These are phyloP conservation scores for Propithecus perrieri DNA, from an alignment of 2,797 vertebrate genomes.

Conservation along the genomic window DNA sequence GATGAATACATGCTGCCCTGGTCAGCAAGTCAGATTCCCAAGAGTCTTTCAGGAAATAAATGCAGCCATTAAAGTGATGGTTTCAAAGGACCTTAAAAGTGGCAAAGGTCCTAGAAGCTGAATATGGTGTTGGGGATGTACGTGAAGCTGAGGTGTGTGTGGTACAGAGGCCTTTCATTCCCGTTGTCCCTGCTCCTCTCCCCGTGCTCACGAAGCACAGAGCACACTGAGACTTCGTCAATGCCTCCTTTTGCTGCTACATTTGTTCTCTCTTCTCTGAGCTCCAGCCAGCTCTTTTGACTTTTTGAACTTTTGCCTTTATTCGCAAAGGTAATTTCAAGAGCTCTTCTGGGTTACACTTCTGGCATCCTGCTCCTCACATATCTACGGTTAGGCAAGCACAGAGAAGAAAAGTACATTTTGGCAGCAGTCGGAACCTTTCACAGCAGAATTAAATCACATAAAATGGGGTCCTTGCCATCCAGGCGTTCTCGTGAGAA, in stretches of 20 bases:
- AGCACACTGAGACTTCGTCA: neutral
- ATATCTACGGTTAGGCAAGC: conserved; percentile 12
- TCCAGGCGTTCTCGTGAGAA: conserved; percentile 6
- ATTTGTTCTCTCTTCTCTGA: neutral
- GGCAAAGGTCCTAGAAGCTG: neutral
- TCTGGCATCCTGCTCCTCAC: neutral
- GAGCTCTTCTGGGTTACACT: conserved; percentile 41
- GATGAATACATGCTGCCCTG: neutral
- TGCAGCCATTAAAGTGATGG: neutral
- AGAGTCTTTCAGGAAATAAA: neutral
- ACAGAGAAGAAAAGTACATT: conserved; percentile 34
- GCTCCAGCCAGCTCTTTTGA: neutral
- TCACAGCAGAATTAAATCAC: conserved; percentile 34
- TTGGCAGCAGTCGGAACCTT: conserved; percentile 21
- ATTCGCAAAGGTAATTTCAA: conserved; percentile 57
- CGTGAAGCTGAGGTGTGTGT: neutral
- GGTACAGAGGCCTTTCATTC: neutral
- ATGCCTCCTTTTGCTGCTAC: neutral
- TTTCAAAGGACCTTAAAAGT: neutral
- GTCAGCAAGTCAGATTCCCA: neutral
- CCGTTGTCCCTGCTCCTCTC: neutral
- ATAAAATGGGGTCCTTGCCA: neutral
- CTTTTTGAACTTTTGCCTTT: conserved; percentile 72
- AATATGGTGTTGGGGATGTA: accelerated
- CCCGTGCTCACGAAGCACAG: neutral